Percentiles rank a stretch among this genome's conserved stretches.
Evolutionary conservation across 2,888 invertebrate species (phyloP).

Genomic region (Tillus elongatus): DNA sequence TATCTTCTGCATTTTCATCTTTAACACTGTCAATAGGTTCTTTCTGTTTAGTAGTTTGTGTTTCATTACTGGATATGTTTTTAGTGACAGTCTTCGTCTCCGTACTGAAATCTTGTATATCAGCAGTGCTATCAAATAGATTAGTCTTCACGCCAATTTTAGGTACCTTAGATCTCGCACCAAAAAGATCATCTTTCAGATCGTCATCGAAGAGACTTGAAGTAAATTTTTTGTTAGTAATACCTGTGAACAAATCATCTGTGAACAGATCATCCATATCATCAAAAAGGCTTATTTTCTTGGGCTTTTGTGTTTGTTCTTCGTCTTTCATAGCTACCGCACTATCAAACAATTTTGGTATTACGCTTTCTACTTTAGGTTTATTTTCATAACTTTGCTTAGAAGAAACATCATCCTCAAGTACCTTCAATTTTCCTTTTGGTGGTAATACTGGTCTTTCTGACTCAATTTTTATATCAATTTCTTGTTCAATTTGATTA

Average conservation of each 20-base stretch:
- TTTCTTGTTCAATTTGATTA: too few species aligned
- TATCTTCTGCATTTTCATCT: conserved; percentile 8
- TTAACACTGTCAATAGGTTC: conserved; percentile 4
- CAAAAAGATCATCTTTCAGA: too few species aligned
- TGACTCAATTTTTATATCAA: too few species aligned
- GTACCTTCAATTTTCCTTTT: background rate
- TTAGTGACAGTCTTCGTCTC: background rate
- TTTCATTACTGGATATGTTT: background rate
- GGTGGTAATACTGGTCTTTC: too few species aligned
- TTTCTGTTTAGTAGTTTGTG: background rate
- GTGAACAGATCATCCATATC: conserved; percentile 36
- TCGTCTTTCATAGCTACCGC: conserved; percentile 6
- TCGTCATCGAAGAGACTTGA: conserved; percentile 29
- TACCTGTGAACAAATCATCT: too few species aligned
- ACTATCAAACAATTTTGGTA: background rate
- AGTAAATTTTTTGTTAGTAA: conserved; percentile 24
- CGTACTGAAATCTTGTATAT: background rate
- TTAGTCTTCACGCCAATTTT: too few species aligned
- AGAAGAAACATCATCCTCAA: background rate
- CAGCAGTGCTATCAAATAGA: background rate
- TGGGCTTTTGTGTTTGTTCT: conserved; percentile 9
- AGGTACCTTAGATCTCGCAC: too few species aligned
- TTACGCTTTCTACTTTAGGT: conserved; percentile 5
- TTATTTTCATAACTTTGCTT: background rate
- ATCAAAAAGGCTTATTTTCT: conserved; percentile 22